phyloP scores from a whole-genome alignment of 2,888 invertebrate species.

The Pandemis corylana region DNA sequence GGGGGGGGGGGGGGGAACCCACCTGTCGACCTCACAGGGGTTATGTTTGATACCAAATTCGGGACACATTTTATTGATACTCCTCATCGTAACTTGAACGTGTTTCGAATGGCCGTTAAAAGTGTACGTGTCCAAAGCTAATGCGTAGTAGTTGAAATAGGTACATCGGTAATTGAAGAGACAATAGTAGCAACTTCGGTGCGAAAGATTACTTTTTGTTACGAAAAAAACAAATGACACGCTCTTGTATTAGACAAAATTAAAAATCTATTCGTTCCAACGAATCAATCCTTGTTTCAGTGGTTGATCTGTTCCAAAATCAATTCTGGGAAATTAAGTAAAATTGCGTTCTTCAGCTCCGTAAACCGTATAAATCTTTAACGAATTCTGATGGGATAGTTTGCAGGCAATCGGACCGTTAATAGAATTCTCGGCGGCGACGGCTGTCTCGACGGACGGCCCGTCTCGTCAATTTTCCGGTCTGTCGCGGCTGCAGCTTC shows the following conservation, averaged over 20 bases:
- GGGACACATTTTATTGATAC: constrained; percentile 41
- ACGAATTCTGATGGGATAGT: background rate
- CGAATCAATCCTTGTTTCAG: background rate
- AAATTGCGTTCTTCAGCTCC: background rate
- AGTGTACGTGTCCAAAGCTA: constrained; percentile 10
- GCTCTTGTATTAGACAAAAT: background rate
- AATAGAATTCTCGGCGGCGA: constrained; percentile 22
- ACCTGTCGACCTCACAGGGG: constrained; percentile 59
- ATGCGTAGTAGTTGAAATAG: background rate
- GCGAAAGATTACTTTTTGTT: background rate
- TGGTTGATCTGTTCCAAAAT: background rate
- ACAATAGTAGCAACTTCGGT: background rate
- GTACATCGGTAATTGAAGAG: background rate
- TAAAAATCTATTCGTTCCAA: background rate
- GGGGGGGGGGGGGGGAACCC: constrained; percentile 49
- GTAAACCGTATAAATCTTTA: constrained; percentile 8
- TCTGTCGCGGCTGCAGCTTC: constrained; percentile 57
- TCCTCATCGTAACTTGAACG: constrained; percentile 29
- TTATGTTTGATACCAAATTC: constrained; percentile 42
- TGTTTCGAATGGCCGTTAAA: constrained; percentile 28
- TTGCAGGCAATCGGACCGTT: constrained; percentile 6
- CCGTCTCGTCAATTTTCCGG: constrained; percentile 46
- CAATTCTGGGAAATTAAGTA: constrained; percentile 9
- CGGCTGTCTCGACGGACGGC: constrained; percentile 14
- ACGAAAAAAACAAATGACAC: background rate